A percentile compares a stretch with the other conserved stretches of the same genome.
phyloP scores from a whole-genome alignment of 1,140 invertebrate species.

The Oryctes rhinoceros region DNA sequence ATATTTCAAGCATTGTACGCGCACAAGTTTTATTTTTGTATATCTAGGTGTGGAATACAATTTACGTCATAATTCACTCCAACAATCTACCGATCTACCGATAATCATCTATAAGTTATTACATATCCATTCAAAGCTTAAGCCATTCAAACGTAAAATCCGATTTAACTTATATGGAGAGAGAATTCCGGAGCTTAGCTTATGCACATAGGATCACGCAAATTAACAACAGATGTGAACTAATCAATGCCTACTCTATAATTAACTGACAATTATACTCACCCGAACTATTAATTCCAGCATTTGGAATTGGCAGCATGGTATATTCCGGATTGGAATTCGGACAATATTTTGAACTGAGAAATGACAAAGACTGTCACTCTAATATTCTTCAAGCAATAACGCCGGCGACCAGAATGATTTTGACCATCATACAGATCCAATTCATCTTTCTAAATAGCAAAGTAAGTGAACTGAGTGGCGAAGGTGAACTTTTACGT shows the following conservation, averaged over 20 bases:
- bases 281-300: conserved; percentile 57
- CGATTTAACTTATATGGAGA: background rate
- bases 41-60: too few relatives aligned
- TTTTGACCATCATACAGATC: conserved; percentile 95
- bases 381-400: conserved; percentile 82
- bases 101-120: background rate
- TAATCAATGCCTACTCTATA: conserved; percentile 54
- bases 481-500: too few relatives aligned
- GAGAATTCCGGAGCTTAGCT: background rate
- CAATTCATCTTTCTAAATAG: conserved; percentile 97
- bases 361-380: conserved; percentile 84
- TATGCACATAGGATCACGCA: background rate
- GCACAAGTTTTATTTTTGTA: too few relatives aligned
- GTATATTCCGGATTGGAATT: conserved; percentile 95
- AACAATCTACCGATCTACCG: too few relatives aligned
- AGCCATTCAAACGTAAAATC: conserved; percentile 4
- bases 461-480: conserved; percentile 67
- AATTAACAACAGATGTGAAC: conserved; percentile 9
- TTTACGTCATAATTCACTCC: too few relatives aligned
- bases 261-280: conserved; percentile 62
- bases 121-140: conserved; percentile 13
- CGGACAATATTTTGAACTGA: conserved; percentile 92
- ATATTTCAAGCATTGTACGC: too few relatives aligned
- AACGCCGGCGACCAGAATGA: conserved; percentile 87
- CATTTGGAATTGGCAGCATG: conserved; percentile 70